phyloP scores from a whole-genome alignment of 2,797 vertebrate species.

The Cryptoprocta ferox region DNA sequence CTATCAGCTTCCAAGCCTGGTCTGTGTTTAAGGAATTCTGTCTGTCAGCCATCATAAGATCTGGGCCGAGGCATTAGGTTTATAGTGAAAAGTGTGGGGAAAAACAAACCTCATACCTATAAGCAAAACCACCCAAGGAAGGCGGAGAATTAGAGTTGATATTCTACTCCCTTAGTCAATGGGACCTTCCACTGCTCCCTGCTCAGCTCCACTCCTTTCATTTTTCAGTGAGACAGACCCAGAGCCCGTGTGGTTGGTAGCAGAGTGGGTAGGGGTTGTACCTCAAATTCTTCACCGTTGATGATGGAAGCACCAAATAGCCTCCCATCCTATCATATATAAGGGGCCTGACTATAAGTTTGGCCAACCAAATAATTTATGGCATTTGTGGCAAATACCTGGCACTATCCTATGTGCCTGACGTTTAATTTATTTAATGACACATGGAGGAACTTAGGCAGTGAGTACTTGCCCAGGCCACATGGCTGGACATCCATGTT shows the following conservation, averaged over 20 bases:
- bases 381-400: not conserved
- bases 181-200: not conserved
- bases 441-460: not conserved
- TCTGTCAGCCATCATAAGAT: conserved; percentile 3
- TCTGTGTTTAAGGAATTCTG: conserved; percentile 14
- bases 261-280: not conserved
- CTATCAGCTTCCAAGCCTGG: conserved; percentile 12
- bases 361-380: not conserved
- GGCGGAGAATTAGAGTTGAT: not conserved
- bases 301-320: not conserved
- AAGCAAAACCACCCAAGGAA: conserved; percentile 19
- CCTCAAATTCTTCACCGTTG: not conserved
- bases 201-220: not conserved
- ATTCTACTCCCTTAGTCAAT: not conserved
- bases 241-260: not conserved
- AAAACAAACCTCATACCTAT: not conserved
- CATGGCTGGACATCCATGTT: not conserved
- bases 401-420: not conserved
- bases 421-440: not conserved
- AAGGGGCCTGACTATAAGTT: not conserved
- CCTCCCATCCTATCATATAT: not conserved
- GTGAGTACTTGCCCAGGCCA: not conserved
- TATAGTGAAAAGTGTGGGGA: not conserved
- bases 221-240: not conserved
- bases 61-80: not conserved